Conservation (phyloP, 2,797 vertebrate genomes). For the Serranus cabrilla region DNA sequence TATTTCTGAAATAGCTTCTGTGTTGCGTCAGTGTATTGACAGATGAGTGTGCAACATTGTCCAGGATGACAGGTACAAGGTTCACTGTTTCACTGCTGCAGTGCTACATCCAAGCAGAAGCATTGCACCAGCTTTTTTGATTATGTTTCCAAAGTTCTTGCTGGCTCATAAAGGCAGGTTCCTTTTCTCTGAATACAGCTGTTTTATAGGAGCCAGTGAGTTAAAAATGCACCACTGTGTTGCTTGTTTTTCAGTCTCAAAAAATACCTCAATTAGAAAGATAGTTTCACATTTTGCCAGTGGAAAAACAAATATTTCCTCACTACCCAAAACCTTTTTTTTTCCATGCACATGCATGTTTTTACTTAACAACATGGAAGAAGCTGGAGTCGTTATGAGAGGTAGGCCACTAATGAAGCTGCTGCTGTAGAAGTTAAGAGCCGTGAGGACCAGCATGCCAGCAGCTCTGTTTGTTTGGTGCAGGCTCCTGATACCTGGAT, state of each 20-base stretch:
- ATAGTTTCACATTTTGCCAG: background rate
- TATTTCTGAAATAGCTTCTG: slow-evolving; percentile 51
- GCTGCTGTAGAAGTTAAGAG: slow-evolving; percentile 34
- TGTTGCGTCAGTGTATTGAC: slow-evolving; percentile 62
- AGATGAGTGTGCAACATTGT: slow-evolving; percentile 35
- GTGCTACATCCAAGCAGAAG: slow-evolving; percentile 21
- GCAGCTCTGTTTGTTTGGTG: slow-evolving; percentile 36
- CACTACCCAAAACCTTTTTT: background rate
- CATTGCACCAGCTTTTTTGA: slow-evolving; percentile 29
- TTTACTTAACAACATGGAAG: slow-evolving; percentile 31
- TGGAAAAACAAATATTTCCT: background rate
- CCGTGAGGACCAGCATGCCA: slow-evolving; percentile 46
- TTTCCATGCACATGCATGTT: slow-evolving; percentile 24
- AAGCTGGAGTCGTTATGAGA: slow-evolving; percentile 48
- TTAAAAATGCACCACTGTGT: background rate
- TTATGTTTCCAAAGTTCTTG: slow-evolving; percentile 8
- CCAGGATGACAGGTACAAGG: slow-evolving; percentile 31
- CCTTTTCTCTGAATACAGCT: background rate
- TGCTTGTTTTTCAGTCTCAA: too few relatives aligned
- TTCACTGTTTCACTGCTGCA: slow-evolving; percentile 32
- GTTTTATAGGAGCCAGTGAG: background rate
- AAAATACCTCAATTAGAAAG: background rate
- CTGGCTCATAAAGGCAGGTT: background rate
- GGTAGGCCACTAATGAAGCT: slow-evolving; percentile 65
- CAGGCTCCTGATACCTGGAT: slow-evolving; percentile 22